Evolutionary conservation across 2,888 invertebrate species (phyloP).

Genomic region (Mythimna albipuncta): DNA sequence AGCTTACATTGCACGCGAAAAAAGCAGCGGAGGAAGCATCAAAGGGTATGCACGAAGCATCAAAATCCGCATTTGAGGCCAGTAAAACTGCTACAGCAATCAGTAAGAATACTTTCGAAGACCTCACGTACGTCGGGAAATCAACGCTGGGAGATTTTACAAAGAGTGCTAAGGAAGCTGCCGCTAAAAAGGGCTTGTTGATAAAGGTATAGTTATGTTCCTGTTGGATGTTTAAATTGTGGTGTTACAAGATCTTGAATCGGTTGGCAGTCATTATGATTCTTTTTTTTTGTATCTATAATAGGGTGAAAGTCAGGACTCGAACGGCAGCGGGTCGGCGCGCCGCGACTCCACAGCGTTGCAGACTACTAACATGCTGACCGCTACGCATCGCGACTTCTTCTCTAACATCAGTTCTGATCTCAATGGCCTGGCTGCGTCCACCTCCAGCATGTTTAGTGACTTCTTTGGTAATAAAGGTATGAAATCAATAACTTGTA

Average conservation of each 20-base stretch:
- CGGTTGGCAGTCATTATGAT: neutral
- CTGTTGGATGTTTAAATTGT: neutral
- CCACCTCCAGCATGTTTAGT: conserved; percentile 98
- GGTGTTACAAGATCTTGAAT: neutral
- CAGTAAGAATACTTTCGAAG: conserved; percentile 96
- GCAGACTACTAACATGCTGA: conserved; percentile 92
- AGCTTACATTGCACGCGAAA: conserved; percentile 97
- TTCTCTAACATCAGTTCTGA: conserved; percentile 98
- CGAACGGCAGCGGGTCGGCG: conserved; percentile 71
- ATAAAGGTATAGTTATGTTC: conserved; percentile 89
- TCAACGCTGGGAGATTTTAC: conserved; percentile 97
- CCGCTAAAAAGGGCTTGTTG: conserved; percentile 95
- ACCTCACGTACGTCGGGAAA: conserved; percentile 97
- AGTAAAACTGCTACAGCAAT: conserved; percentile 97
- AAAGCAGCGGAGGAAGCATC: conserved; percentile 96
- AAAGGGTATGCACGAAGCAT: conserved; percentile 95
- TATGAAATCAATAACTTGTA: conserved; percentile 65
- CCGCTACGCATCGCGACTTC: conserved; percentile 94
- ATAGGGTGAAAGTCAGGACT: conserved; percentile 86
- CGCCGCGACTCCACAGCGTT: conserved; percentile 92
- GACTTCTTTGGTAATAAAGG: conserved; percentile 96
- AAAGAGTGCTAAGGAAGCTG: conserved; percentile 97
- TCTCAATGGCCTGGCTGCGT: conserved; percentile 97
- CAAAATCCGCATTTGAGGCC: conserved; percentile 95
- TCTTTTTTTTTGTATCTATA: neutral